Evolutionary conservation across 2,888 invertebrate species (phyloP), one percentile per base, ranked within the genome.

Genomic region (Salticus scenicus): DNA sequence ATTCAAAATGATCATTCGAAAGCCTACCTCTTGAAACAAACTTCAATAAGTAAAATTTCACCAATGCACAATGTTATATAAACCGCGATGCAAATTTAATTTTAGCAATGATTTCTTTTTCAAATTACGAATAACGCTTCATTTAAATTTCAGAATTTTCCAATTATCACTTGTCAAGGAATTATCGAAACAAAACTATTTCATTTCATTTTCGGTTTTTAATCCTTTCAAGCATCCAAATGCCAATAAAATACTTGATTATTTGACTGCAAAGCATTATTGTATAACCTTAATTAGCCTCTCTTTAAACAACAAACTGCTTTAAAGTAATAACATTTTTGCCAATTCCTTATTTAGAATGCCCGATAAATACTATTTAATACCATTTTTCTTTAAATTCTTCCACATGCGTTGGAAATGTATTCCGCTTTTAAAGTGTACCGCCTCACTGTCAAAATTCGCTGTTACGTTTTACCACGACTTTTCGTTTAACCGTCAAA

Each of bases 401-500:
- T 5, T 17, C 17, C 57, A 2, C 57, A 57, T 57, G 24, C 24
- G 57, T 24, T 1, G 57, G 20, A 24, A 57, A 57, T 57, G 1
- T 57, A 57, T 57, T 57, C 57, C 5, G 4, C 57, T 57, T 4
- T 57, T 57, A 57, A 57, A 57, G 7, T 57, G 24, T 24, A 57
- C 20, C 57, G 4, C 20, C 20, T 17, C 57, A 57, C 24, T 57
- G 57, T 57, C 57, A 24, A 12, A 20, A 24, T 24, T 24, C 24
- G 4, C 57, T 57, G 57, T 57, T 57, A 57, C 57, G 24, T 57
- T 57, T 24, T 24, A 12, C 57, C 57, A 24, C 57, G 12, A 57
- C 20, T 57, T 57, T 57, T 57, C 57, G 57, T 20, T 57, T 57
- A 57, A 57, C 57, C 57, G 24, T 57, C 24, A 24, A 17, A 57